These are phyloP conservation scores for Eumacrocentrus americanus DNA, from an alignment of 2,888 invertebrate species.

Conservation along the genomic window DNA sequence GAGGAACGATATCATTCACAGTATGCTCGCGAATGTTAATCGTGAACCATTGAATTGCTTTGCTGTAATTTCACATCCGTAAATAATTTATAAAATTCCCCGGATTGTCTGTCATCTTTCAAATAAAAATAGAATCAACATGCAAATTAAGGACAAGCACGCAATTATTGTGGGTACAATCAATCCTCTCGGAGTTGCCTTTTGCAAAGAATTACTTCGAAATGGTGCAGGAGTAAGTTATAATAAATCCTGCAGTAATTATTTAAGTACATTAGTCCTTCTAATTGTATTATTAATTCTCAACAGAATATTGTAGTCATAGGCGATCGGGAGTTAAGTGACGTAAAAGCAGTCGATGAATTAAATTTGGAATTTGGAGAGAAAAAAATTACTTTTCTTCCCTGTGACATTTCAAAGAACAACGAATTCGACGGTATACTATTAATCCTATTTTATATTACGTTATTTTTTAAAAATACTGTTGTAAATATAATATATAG, in stretches of 20 bases:
- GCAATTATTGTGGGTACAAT: slow-evolving; percentile 35
- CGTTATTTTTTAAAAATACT: slow-evolving; percentile 7
- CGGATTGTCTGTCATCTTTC: too few species aligned
- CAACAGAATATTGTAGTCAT: slow-evolving; percentile 48
- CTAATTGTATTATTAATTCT: not conserved
- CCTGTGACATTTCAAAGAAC: slow-evolving; percentile 51
- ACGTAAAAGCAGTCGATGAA: slow-evolving; percentile 41
- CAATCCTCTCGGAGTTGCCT: slow-evolving; percentile 47
- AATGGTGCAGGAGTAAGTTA: slow-evolving; percentile 53
- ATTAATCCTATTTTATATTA: not conserved
- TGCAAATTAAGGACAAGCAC: not conserved
- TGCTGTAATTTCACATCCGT: too few species aligned
- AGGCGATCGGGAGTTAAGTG: slow-evolving; percentile 44
- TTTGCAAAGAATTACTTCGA: slow-evolving; percentile 50
- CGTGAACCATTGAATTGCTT: too few species aligned
- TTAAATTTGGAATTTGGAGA: slow-evolving; percentile 52
- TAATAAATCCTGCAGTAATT: not conserved
- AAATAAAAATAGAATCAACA: too few species aligned
- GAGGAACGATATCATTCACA: too few species aligned
- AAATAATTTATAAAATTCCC: too few species aligned
- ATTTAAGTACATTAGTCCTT: not conserved
- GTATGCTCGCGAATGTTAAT: too few species aligned
- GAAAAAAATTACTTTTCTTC: slow-evolving; percentile 47
- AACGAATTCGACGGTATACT: slow-evolving; percentile 51
- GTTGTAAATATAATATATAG: too few species aligned